Evolutionary conservation across 2,888 invertebrate genomes (phyloP).

Genomic region (Creontiades dilutus): DNA sequence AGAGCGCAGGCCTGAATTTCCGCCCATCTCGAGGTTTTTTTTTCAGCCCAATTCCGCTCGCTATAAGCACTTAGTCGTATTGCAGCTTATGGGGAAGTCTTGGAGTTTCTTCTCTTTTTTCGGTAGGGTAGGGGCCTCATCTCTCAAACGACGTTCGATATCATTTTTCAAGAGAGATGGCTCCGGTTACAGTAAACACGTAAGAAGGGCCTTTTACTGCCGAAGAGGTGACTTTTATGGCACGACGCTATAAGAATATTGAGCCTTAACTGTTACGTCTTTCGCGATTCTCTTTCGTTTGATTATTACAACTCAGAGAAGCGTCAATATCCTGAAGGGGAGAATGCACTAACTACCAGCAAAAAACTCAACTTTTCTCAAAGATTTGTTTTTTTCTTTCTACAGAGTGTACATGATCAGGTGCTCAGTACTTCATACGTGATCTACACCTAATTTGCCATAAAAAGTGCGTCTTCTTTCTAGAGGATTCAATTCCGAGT

Average conservation of each 20-base stretch:
- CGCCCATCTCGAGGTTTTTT: slow-evolving; percentile 24
- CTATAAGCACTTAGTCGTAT: slow-evolving; percentile 69
- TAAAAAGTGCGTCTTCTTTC: no score
- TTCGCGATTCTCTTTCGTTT: background rate
- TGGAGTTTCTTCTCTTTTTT: slow-evolving; percentile 49
- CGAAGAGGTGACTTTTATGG: slow-evolving; percentile 65
- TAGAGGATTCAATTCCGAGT: no score
- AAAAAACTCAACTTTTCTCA: no score
- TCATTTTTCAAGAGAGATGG: slow-evolving; percentile 65
- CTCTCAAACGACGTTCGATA: slow-evolving; percentile 71
- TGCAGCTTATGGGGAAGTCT: slow-evolving; percentile 15
- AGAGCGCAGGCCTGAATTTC: background rate
- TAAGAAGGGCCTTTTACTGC: slow-evolving; percentile 66
- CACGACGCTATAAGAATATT: background rate
- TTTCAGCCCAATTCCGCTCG: slow-evolving; percentile 42
- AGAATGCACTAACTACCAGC: no score
- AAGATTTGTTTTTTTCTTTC: no score
- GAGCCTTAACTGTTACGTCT: slow-evolving; percentile 29
- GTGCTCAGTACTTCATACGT: no score
- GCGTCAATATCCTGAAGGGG: no score
- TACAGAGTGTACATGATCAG: no score
- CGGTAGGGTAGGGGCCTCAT: slow-evolving; percentile 25
- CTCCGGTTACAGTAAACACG: slow-evolving; percentile 69
- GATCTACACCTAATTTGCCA: no score
- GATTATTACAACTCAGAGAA: background rate